Percentiles rank a stretch among this genome's conserved stretches.
Conservation (phyloP, 2,888 invertebrate genomes). For the Melikaiella ostensackeni region DNA sequence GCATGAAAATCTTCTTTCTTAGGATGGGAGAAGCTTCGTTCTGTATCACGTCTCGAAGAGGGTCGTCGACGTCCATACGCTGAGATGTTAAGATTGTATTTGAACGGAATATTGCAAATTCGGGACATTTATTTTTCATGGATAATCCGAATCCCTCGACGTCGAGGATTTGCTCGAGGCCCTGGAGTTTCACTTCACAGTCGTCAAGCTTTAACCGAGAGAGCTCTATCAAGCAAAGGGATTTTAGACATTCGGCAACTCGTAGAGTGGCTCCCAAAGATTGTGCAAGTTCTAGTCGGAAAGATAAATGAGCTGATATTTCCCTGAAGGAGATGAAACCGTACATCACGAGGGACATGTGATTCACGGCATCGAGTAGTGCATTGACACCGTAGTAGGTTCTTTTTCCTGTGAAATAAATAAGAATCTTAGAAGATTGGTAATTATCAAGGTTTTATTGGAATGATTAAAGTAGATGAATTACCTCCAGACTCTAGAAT, state of each 20-base stretch:
- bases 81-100: constrained; percentile 30
- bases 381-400: constrained; percentile 17
- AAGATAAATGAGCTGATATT: constrained; percentile 63
- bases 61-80: constrained; percentile 49
- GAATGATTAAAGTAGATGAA: not conserved
- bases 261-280: constrained; percentile 64
- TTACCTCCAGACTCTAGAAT: constrained; percentile 13
- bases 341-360: constrained; percentile 64
- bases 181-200: constrained; percentile 70
- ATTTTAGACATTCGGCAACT: constrained; percentile 68
- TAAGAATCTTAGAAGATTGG: not conserved
- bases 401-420: constrained; percentile 2
- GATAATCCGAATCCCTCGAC: constrained; percentile 63
- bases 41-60: constrained; percentile 53
- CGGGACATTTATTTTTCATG: not conserved
- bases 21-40: constrained; percentile 67
- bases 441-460: not conserved
- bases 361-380: constrained; percentile 53
- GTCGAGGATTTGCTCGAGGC: constrained; percentile 69
- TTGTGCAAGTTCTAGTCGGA: constrained; percentile 64
- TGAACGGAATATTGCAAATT: not conserved
- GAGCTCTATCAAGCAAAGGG: constrained; percentile 68
- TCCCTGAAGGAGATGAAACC: constrained; percentile 68
- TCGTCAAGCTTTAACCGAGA: constrained; percentile 63
- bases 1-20: constrained; percentile 60